Percentiles rank a stretch among this genome's conserved stretches.
phyloP scores from a whole-genome alignment of 2,113 vertebrate species.

The Archilochus colubris region DNA sequence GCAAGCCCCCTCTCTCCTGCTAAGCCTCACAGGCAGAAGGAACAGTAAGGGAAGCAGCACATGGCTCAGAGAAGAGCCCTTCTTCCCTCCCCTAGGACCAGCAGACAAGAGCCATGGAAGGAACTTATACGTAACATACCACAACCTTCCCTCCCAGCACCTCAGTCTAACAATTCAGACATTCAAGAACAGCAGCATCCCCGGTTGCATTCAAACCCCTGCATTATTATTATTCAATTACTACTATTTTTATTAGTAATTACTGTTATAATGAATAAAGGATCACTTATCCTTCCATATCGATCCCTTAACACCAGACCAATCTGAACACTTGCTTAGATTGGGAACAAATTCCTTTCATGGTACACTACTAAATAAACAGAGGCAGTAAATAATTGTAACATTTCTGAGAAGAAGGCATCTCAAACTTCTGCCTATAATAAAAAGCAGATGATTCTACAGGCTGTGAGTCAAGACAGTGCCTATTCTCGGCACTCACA shows the following conservation, averaged over 20 bases:
- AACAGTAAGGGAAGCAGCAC: neutral
- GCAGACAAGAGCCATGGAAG: neutral
- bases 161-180: neutral
- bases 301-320: neutral
- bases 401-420: neutral
- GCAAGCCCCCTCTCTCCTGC: neutral
- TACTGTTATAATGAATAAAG: neutral
- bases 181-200: neutral
- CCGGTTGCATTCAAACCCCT: neutral
- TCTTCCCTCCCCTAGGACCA: fast-evolving
- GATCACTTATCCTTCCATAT: neutral
- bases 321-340: neutral
- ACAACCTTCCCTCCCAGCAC: neutral
- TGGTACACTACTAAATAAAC: neutral
- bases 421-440: neutral
- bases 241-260: neutral
- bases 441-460: neutral
- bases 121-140: fast-evolving
- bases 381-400: neutral
- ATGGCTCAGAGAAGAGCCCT: neutral
- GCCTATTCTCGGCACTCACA: neutral
- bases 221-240: neutral
- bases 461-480: neutral
- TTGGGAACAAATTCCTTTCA: neutral
- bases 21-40: neutral